Base-by-base conservation (phyloP, 2,797 vertebrate species). In the Megaceryle alcyon region DNA sequence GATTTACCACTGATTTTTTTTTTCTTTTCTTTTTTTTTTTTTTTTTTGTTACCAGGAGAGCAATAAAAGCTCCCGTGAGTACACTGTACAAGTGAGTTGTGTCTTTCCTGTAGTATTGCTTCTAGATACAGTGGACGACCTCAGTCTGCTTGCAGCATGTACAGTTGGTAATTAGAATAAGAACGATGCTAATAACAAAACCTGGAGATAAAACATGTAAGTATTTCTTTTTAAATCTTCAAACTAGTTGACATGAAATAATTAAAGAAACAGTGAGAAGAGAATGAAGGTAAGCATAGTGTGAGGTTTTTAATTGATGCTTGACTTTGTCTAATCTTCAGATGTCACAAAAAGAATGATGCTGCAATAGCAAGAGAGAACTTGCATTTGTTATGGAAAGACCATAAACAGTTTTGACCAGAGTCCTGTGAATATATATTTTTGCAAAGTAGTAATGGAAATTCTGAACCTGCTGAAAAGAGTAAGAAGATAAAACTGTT, bases 401-500 rank as follows among this genome's bases (percentile, higher is more conserved):
- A 59, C 16, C 44, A 85, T 70, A 76, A 83, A 61, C 51, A 83
- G 56, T 90, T 95, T 83, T 91, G 37, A 57, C 37, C 57, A 69
- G 39, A 82, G 39, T 69, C n/a, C 44, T 76, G 39, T 56, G 49
- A 82, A 81, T 72, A 35, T 69, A n/a, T 76, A 44, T 49, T 17
- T 81, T 82, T 86, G 77, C 54, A 88, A 68, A 93, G 25, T n/a
- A 86, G n/a, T 57, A 17, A 25, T 0, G 0, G 63, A 90, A 94
- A 93, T 86, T 95, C 76, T 92, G 82, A 87, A 93, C 71, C 23
- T 60, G 37, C 70, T 75, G 28, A 28, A 92, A 92, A 68, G 51
- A 88, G 7, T 53, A 66, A 61, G 31, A 64, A 73, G 57, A 57
- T 51, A 92, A 77, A 76, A 25, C 20, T 65, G 41, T 28, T 86